A percentile compares a stretch with the other conserved stretches of the same genome.
Conservation (phyloP, 2,113 vertebrate species). For the Pedetes capensis region DNA sequence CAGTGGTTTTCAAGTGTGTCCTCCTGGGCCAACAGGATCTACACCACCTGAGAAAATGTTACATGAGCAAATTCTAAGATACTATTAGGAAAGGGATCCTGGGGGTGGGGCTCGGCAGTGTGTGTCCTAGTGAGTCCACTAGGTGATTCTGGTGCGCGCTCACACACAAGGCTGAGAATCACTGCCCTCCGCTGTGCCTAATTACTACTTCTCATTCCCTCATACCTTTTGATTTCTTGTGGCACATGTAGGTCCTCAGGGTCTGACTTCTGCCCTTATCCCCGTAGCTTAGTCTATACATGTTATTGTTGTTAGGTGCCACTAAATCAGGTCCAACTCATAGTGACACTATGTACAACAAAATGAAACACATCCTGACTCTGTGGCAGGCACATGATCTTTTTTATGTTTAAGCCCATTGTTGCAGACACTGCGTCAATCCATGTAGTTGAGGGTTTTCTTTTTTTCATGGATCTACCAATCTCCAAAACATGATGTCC, state of each 20-base stretch:
- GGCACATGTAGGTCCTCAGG: neutral
- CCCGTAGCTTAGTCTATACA: too few relatives aligned
- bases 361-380: too few relatives aligned
- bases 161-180: neutral
- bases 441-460: too few relatives aligned
- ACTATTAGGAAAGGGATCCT: neutral
- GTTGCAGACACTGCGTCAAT: too few relatives aligned
- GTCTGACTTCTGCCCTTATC: neutral
- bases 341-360: too few relatives aligned
- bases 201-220: neutral
- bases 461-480: too few relatives aligned
- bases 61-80: too few relatives aligned
- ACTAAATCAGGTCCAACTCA: too few relatives aligned
- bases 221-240: neutral
- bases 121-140: accelerated
- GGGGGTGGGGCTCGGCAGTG: neutral
- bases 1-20: neutral
- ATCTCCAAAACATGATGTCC: too few relatives aligned
- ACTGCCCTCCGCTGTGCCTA: neutral
- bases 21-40: neutral
- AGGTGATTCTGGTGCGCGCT: accelerated
- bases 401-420: too few relatives aligned
- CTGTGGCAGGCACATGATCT: too few relatives aligned
- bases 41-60: neutral
- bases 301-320: too few relatives aligned